A percentile compares a stretch with the other conserved stretches of the same genome.
phyloP scores from a whole-genome alignment of 2,113 vertebrate species.

The Carassius auratus region DNA sequence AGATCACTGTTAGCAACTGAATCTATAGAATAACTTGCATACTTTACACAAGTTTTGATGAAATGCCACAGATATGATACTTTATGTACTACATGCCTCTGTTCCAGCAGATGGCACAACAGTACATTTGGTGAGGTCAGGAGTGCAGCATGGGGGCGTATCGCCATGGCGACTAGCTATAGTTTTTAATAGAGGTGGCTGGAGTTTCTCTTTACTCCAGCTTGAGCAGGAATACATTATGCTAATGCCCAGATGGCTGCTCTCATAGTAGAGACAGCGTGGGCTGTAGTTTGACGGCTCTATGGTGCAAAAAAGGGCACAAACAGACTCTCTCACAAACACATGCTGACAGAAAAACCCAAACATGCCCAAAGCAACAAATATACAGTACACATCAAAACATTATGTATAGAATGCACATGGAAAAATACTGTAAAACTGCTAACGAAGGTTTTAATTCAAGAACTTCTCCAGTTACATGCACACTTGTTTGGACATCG shows the following conservation, averaged over 20 bases:
- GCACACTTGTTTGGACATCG: not conserved
- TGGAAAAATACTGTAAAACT: not conserved
- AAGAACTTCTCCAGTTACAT: not conserved
- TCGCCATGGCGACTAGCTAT: conserved; percentile 58
- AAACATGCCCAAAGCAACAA: not conserved
- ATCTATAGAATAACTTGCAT: not conserved
- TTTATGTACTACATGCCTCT: not conserved
- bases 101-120: conserved; percentile 53
- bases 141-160: conserved; percentile 46
- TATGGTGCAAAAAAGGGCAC: conserved; percentile 7
- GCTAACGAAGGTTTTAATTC: not conserved
- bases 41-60: not conserved
- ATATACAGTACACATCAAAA: not conserved
- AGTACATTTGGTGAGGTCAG: conserved; percentile 11
- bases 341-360: conserved; percentile 24
- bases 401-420: not conserved
- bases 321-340: conserved; percentile 24
- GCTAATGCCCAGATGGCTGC: conserved; percentile 72
- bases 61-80: not conserved
- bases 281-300: conserved; percentile 31
- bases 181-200: conserved; percentile 61
- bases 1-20: not conserved
- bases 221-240: conserved; percentile 74
- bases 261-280: conserved; percentile 55
- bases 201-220: conserved; percentile 64